These are phyloP conservation scores for Pseudomyrmex flavicornis DNA, from an alignment of 1,140 invertebrate species.

Conservation along the genomic window DNA sequence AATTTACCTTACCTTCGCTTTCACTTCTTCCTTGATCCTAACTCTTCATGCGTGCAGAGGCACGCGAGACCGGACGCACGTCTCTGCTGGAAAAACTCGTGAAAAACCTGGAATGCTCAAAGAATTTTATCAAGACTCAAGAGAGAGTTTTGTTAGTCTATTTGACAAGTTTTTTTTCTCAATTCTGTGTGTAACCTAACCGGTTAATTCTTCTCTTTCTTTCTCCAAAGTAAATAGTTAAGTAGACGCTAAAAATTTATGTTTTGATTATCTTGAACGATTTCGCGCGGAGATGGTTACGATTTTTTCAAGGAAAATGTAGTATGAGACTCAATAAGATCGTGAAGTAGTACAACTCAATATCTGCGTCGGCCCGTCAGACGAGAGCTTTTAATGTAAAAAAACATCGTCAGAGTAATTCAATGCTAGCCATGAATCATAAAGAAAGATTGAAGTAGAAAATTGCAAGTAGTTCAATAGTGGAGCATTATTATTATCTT, in stretches of 20 bases:
- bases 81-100: too few relatives aligned
- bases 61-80: too few relatives aligned
- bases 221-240: too few relatives aligned
- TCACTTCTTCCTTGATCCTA: background rate
- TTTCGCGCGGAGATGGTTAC: background rate
- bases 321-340: background rate
- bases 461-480: conserved; percentile 32
- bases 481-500: conserved; percentile 55
- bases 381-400: conserved; percentile 13
- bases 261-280: too few relatives aligned
- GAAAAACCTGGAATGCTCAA: too few relatives aligned
- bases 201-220: too few relatives aligned
- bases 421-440: background rate
- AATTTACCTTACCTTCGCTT: conserved; percentile 47
- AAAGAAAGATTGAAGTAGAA: conserved; percentile 14
- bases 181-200: too few relatives aligned
- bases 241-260: too few relatives aligned
- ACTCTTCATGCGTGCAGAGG: conserved; percentile 16
- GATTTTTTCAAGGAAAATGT: background rate
- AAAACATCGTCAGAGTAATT: background rate
- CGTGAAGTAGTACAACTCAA: background rate
- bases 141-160: too few relatives aligned
- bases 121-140: too few relatives aligned
- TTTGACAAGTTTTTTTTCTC: too few relatives aligned
- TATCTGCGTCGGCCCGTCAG: background rate